These are phyloP conservation scores for Rhizomys pruinosus DNA, from an alignment of 2,113 vertebrate species.

Conservation along the genomic window DNA sequence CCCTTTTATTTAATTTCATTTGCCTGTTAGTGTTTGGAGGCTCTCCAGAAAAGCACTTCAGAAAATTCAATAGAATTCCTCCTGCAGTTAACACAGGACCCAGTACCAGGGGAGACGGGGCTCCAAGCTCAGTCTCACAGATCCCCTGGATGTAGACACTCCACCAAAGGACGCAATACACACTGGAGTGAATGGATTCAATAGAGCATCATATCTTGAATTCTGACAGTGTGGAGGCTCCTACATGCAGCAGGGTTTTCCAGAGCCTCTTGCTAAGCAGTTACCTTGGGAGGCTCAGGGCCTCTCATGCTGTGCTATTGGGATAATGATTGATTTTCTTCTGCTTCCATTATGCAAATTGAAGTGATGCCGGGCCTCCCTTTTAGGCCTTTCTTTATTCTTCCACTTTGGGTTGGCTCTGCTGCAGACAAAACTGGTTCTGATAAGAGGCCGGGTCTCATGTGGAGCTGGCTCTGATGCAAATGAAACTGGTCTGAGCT, in stretches of 20 bases:
- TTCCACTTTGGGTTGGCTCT: background rate
- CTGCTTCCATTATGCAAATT: background rate
- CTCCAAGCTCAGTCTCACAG: slow-evolving; percentile 62
- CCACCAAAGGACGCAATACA: slow-evolving; percentile 69
- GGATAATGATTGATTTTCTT: background rate
- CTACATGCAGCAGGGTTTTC: background rate
- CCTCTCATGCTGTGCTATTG: background rate
- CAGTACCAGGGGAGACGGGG: slow-evolving; percentile 77
- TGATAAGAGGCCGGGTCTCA: too few relatives aligned
- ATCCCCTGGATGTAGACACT: slow-evolving; percentile 73
- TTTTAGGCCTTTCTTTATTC: slow-evolving; percentile 12
- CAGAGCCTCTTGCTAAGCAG: rapidly evolving
- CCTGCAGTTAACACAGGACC: slow-evolving; percentile 88
- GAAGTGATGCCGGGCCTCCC: slow-evolving; percentile 19
- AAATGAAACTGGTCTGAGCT: background rate
- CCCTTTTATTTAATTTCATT: slow-evolving; percentile 91
- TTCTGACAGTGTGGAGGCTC: background rate
- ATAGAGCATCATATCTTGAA: background rate
- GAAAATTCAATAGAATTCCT: slow-evolving; percentile 88
- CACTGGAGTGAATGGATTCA: slow-evolving; percentile 29
- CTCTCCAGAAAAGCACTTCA: slow-evolving; percentile 91
- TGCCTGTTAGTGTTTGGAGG: slow-evolving; percentile 90
- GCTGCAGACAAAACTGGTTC: background rate
- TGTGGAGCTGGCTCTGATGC: background rate
- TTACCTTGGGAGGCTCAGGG: background rate